Base-by-base conservation (phyloP, 1,140 invertebrate genomes). In the Chrysopa pallens region DNA sequence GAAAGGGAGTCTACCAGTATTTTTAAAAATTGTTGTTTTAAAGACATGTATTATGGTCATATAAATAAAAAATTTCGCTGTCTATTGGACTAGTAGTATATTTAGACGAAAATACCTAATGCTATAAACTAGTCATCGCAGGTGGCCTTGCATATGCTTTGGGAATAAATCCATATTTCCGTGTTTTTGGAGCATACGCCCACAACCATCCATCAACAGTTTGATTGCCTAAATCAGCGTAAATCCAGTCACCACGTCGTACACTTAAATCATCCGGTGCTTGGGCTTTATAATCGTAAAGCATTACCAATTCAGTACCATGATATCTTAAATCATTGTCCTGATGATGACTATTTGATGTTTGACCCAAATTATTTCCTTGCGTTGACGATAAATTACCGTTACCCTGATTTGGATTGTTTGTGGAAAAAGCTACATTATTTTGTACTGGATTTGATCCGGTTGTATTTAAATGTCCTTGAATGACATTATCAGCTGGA, bases 271-370 rank as follows among this genome's bases (percentile, higher is more conserved):
- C 89, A 59, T 93, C 88, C 2, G 86, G 82, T 29, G 86, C 87
- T 70, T 92, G 85, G 35, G 87, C 87, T 69, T 92, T 91, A 62
- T 92, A 94, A 69, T 93, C 88, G 52, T 93, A 92, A 4, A 93
- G 68, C 74, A 93, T 89, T 38, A 94, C 85, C 52, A 93, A 68
- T 61, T 94, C 89, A 3, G 86, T 88, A 37, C 86, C 86, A 52
- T 82, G 78, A 57, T 80, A 84, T 12, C 78, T 63, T 13, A 78
- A 62, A 54, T 80, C 78, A 52, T 72, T 70, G 1, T 60, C 31
- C 6, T 33, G 31, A 6, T 33, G 8, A 33, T 33, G 8, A 11
- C 8, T 11, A 33, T 33, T 33, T 11, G 8, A 11, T 5, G 17
- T 23, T 23, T 23, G 17, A 23, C 17, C 17, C n/a, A 33, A 11